These are phyloP conservation scores for Pseudomyrmex concolor DNA, from an alignment of 1,140 invertebrate genomes.

Conservation along the genomic window DNA sequence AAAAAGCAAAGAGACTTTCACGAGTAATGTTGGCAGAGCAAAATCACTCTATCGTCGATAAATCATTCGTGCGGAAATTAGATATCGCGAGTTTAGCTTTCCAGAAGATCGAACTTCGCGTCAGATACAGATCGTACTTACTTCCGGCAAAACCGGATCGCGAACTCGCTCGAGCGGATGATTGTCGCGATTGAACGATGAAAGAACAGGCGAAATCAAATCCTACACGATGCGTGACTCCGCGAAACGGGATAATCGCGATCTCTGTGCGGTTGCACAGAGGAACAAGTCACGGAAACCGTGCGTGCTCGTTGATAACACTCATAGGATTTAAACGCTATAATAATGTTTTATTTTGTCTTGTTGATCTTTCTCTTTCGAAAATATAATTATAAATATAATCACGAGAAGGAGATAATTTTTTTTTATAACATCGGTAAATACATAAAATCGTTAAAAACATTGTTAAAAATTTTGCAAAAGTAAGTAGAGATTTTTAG, in stretches of 20 bases:
- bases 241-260: not conserved
- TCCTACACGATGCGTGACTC: not conserved
- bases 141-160: conserved; percentile 28
- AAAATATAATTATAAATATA: too few relatives aligned
- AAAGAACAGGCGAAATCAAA: conserved; percentile 12
- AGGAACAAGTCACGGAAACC: not conserved
- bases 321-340: not conserved
- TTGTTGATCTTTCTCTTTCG: too few relatives aligned
- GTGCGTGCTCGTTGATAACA: not conserved
- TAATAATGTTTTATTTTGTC: not conserved
- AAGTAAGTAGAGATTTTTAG: not conserved
- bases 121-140: not conserved
- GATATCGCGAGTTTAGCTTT: conserved; percentile 42
- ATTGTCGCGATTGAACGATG: not conserved
- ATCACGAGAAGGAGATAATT: too few relatives aligned
- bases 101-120: conserved; percentile 4
- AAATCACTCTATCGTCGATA: conserved; percentile 41
- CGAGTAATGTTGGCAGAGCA: conserved; percentile 3
- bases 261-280: not conserved
- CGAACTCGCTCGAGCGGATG: conserved; percentile 17
- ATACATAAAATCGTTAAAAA: not conserved
- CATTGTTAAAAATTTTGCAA: not conserved
- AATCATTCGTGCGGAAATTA: conserved; percentile 61
- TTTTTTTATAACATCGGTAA: too few relatives aligned
- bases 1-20: conserved; percentile 62